A percentile compares a stretch with the other conserved stretches of the same genome.
Evolutionary conservation across 2,888 invertebrate genomes (phyloP).

Genomic region (Drosophila nr. medialis): DNA sequence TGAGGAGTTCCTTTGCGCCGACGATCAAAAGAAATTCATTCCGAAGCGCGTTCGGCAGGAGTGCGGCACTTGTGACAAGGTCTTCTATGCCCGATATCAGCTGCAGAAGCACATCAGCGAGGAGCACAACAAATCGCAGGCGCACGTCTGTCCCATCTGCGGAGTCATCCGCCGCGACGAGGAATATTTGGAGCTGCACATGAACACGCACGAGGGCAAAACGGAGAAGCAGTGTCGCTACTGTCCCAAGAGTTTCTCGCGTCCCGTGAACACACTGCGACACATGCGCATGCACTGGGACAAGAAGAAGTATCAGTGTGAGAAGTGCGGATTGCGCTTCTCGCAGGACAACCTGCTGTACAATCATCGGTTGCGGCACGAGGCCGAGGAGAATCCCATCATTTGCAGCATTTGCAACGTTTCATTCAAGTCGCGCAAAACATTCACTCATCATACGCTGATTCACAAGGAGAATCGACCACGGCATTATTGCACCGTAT

Average conservation of each 20-base stretch:
- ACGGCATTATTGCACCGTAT: conserved; percentile 78
- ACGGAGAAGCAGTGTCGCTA: conserved; percentile 83
- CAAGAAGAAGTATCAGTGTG: conserved; percentile 83
- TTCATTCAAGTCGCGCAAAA: conserved; percentile 82
- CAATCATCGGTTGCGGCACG: conserved; percentile 82
- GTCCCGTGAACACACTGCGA: conserved; percentile 81
- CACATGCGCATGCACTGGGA: conserved; percentile 84
- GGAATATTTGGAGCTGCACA: conserved; percentile 82
- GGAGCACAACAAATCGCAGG: conserved; percentile 64
- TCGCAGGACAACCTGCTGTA: conserved; percentile 82
- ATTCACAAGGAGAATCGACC: conserved; percentile 83
- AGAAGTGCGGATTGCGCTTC: conserved; percentile 82
- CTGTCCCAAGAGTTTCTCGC: conserved; percentile 80
- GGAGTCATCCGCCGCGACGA: conserved; percentile 80
- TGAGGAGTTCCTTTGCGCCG: conserved; percentile 53
- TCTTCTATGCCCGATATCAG: conserved; percentile 72
- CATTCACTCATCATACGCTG: conserved; percentile 81
- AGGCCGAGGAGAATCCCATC: conserved; percentile 82
- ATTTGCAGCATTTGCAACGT: conserved; percentile 82
- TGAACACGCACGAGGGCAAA: conserved; percentile 83
- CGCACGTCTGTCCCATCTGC: conserved; percentile 76
- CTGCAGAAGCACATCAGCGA: conserved; percentile 77
- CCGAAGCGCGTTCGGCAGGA: conserved; percentile 64
- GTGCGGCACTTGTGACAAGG: conserved; percentile 61
- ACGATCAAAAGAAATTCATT: conserved; percentile 36